Percentiles rank a stretch among this genome's conserved stretches.
Conservation (phyloP, 2,113 vertebrate genomes). For the Mormyrus iriodes region DNA sequence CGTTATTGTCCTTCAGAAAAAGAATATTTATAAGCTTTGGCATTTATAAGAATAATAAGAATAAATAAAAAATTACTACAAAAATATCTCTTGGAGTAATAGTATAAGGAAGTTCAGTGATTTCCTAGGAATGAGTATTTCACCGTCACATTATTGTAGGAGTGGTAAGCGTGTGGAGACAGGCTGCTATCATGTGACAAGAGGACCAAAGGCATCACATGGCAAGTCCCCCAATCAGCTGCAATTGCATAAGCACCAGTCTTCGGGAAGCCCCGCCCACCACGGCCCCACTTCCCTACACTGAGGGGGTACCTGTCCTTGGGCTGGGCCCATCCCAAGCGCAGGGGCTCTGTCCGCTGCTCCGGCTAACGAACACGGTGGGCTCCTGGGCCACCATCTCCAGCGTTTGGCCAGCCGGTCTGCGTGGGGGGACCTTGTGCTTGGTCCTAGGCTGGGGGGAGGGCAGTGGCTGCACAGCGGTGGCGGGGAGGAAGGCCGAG, state of each 20-base stretch:
- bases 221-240: constrained; percentile 14
- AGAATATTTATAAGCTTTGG: constrained; percentile 44
- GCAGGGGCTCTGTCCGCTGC: constrained; percentile 55
- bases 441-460: constrained; percentile 54
- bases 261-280: neutral
- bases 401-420: constrained; percentile 42
- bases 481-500: constrained; percentile 18
- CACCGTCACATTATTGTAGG: neutral
- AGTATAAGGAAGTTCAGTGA: constrained; percentile 28
- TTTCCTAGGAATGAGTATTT: constrained; percentile 14
- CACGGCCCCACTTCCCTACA: constrained; percentile 14
- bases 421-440: constrained; percentile 50
- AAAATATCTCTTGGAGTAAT: constrained; percentile 23
- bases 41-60: constrained; percentile 45
- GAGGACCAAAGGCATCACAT: constrained; percentile 33
- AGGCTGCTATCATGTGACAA: neutral
- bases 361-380: constrained; percentile 68
- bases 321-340: neutral
- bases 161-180: constrained; percentile 11
- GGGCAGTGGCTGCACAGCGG: constrained; percentile 24
- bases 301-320: constrained; percentile 22
- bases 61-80: constrained; percentile 18
- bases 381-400: constrained; percentile 60
- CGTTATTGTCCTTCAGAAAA: constrained; percentile 24
- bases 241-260: neutral